Conservation (phyloP, 2,888 invertebrate genomes). For the Furcula furcula region DNA sequence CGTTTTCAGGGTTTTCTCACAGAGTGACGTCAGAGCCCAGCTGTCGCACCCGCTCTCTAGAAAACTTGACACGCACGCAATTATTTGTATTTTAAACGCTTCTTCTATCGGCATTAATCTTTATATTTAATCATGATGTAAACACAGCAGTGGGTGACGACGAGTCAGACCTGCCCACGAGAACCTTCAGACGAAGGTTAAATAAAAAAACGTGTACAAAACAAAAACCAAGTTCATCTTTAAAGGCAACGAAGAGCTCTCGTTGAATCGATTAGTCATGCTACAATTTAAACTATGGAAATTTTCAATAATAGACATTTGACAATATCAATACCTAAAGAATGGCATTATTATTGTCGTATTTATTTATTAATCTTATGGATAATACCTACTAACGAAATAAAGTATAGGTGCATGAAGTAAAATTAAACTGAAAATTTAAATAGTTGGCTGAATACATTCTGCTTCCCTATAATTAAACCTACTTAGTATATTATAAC, state of each 20-base stretch:
- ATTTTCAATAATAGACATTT: too few species aligned
- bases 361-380: too few species aligned
- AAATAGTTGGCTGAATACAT: too few species aligned
- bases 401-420: too few species aligned
- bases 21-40: slow-evolving; percentile 48
- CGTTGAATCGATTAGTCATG: slow-evolving; percentile 15
- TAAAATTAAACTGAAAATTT: too few species aligned
- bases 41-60: slow-evolving; percentile 42
- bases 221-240: slow-evolving; percentile 39
- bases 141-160: slow-evolving; percentile 28
- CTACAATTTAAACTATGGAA: too few species aligned
- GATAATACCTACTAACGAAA: too few species aligned
- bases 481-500: too few species aligned
- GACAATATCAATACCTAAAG: too few species aligned
- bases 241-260: slow-evolving; percentile 16
- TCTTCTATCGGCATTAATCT: slow-evolving; percentile 43
- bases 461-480: too few species aligned
- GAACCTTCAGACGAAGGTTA: slow-evolving; percentile 40
- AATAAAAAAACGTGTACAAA: slow-evolving; percentile 21
- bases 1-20: slow-evolving; percentile 32
- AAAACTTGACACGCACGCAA: slow-evolving; percentile 32
- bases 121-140: slow-evolving; percentile 34
- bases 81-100: slow-evolving; percentile 35
- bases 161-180: slow-evolving; percentile 21
- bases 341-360: too few species aligned